phyloP scores from a whole-genome alignment of 2,888 invertebrate species.

The Cremastinae sp. region DNA sequence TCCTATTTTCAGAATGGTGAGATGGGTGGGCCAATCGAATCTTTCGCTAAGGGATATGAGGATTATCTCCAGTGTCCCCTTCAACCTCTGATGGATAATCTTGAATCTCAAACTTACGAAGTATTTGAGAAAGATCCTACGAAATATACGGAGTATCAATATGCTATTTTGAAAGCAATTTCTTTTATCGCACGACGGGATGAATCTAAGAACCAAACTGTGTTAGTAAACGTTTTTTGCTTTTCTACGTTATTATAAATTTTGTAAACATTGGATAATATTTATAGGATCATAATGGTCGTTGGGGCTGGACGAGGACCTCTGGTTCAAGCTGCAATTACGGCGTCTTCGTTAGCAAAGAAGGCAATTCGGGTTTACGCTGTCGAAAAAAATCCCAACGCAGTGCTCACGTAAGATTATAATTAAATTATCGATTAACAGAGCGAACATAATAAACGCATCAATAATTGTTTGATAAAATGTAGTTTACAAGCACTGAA shows the following conservation, averaged over 20 bases:
- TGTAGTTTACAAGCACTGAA: constrained; percentile 85
- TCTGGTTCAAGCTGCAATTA: constrained; percentile 92
- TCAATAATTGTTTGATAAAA: constrained; percentile 6
- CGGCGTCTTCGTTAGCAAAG: constrained; percentile 87
- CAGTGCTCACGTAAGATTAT: constrained; percentile 87
- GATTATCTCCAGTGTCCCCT: constrained; percentile 94
- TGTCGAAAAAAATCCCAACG: constrained; percentile 99
- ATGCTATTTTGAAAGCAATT: constrained; percentile 90
- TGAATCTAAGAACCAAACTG: constrained; percentile 70
- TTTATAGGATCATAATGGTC: constrained; percentile 87
- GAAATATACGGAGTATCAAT: constrained; percentile 94
- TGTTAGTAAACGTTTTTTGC: constrained; percentile 45
- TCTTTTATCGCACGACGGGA: constrained; percentile 79
- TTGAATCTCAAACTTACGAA: constrained; percentile 98
- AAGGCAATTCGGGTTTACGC: constrained; percentile 92
- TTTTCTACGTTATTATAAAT: no score
- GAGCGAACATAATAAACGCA: neutral
- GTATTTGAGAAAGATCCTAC: constrained; percentile 98
- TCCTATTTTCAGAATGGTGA: constrained; percentile 40
- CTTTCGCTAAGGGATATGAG: constrained; percentile 89
- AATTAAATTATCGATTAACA: neutral
- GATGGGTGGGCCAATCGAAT: constrained; percentile 75
- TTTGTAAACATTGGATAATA: no score
- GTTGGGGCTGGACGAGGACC: constrained; percentile 98
- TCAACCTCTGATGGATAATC: constrained; percentile 96